These are phyloP conservation scores for Drosophila eugracilis DNA, from an alignment of 1,140 invertebrate genomes.

Conservation along the genomic window DNA sequence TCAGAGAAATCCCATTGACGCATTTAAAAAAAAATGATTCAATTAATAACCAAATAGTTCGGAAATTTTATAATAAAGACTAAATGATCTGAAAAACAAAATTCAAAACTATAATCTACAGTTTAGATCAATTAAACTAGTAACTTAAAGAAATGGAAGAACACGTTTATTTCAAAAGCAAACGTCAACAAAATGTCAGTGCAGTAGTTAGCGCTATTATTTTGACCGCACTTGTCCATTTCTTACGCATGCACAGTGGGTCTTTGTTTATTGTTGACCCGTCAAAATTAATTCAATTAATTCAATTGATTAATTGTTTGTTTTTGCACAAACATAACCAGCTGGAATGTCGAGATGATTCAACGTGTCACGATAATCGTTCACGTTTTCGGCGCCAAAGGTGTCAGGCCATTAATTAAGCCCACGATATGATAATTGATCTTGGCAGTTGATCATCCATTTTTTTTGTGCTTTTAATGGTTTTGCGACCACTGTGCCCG, in stretches of 20 bases:
- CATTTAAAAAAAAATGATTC: too few relatives aligned
- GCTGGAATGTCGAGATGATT: constrained; percentile 11
- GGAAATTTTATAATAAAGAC: too few relatives aligned
- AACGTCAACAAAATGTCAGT: neutral
- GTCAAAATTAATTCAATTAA: constrained; percentile 33
- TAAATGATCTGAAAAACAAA: too few relatives aligned
- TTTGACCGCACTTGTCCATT: constrained; percentile 27
- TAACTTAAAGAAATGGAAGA: too few relatives aligned
- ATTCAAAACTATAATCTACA: too few relatives aligned
- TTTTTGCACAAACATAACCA: constrained; percentile 30
- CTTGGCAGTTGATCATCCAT: constrained; percentile 11
- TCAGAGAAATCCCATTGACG: too few relatives aligned
- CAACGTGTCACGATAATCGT: constrained; percentile 27
- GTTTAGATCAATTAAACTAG: too few relatives aligned
- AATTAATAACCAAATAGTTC: too few relatives aligned
- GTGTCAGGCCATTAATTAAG: constrained; percentile 31
- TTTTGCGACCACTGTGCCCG: constrained; percentile 53
- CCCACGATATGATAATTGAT: constrained; percentile 39
- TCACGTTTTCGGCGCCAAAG: constrained; percentile 11
- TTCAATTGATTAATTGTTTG: constrained; percentile 52
- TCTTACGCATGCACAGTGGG: constrained; percentile 71
- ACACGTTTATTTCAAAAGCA: too few relatives aligned
- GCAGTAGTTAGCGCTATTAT: constrained; percentile 1
- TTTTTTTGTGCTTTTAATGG: neutral
- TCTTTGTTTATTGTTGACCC: constrained; percentile 13